Evolutionary conservation across 2,113 vertebrate species (phyloP), one percentile per base, ranked within the genome.

Genomic region (Panthera uncia): DNA sequence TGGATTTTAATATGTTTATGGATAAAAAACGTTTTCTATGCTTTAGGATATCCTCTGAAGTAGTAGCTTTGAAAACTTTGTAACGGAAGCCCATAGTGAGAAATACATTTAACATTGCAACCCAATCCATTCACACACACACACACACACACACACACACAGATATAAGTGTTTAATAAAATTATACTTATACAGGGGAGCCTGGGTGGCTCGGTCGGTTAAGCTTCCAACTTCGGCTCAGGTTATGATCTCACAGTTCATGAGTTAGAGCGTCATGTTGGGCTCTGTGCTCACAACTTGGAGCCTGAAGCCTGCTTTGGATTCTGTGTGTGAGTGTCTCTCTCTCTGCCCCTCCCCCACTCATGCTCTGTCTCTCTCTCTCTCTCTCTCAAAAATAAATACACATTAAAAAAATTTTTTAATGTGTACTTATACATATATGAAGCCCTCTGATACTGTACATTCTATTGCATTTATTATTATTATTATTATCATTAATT

Each of bases 101-200:
- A 94, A 96, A 94, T 48, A 73, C 25, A 79, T 63, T 89, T 83
- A 95, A 91, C 50, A 73, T 10, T 65, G 27, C 55, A 94, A 52
- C 18, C 61, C 16, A 41, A 14, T 71, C 21, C 11, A 84, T 52
- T 76, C 66, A 86, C 18, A 95, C 38, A 68, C 8, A 81, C 21
- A 13, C 14, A 19, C 14, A 31, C 33, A 15, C 19, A 55, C 69
- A 76, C 21, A 45, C 15, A 41, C 45, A 65, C 7, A 69, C 23
- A 74, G 36, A 79, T 79, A 86, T 38, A 92, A 68, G 83, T 55
- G 14, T 83, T 83, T 65, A 78, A 71, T 91, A 91, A 87, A 94
- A 84, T 19, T 90, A 82, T 78, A 83, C 1, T 69, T 63, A 48
- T 27, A 57, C 12, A 50, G 50, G 50, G 50, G 50, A 11, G 11